These are phyloP conservation scores for Drosophila trichaetosa DNA, from an alignment of 2,888 invertebrate genomes.

Conservation along the genomic window DNA sequence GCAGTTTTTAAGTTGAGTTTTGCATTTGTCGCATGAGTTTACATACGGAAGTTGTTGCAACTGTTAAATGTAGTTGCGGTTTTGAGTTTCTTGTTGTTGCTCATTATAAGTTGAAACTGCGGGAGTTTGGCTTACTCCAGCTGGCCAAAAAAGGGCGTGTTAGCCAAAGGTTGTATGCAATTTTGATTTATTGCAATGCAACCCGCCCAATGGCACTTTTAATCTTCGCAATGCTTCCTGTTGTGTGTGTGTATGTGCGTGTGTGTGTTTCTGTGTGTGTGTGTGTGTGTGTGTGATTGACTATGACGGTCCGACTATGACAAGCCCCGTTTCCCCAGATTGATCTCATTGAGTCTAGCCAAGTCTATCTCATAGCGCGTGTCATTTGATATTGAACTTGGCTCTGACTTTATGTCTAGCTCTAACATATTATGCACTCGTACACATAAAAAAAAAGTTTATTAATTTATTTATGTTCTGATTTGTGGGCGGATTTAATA, in stretches of 20 bases:
- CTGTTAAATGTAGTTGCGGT: slow-evolving; percentile 15
- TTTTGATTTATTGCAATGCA: slow-evolving; percentile 69
- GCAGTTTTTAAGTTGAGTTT: slow-evolving; percentile 28
- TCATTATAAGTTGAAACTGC: slow-evolving; percentile 49
- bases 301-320: slow-evolving; percentile 39
- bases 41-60: slow-evolving; percentile 65
- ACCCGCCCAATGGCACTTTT: slow-evolving; percentile 29
- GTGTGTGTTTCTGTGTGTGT: background rate
- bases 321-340: slow-evolving; percentile 48
- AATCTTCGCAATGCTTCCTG: slow-evolving; percentile 66
- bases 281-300: slow-evolving; percentile 11
- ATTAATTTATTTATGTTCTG: slow-evolving; percentile 69
- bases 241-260: slow-evolving; percentile 8
- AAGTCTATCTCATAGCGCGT: slow-evolving; percentile 53
- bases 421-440: slow-evolving; percentile 40
- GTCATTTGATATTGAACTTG: slow-evolving; percentile 75
- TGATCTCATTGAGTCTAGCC: slow-evolving; percentile 55
- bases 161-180: slow-evolving; percentile 50
- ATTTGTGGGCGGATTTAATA: slow-evolving; percentile 59
- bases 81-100: slow-evolving; percentile 32
- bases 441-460: slow-evolving; percentile 38
- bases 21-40: slow-evolving; percentile 56
- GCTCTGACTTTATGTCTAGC: slow-evolving; percentile 45
- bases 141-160: slow-evolving; percentile 66
- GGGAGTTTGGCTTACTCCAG: slow-evolving; percentile 20